Evolutionary conservation across 2,888 invertebrate genomes (phyloP).

Genomic region (Cyrtodaria siliqua): DNA sequence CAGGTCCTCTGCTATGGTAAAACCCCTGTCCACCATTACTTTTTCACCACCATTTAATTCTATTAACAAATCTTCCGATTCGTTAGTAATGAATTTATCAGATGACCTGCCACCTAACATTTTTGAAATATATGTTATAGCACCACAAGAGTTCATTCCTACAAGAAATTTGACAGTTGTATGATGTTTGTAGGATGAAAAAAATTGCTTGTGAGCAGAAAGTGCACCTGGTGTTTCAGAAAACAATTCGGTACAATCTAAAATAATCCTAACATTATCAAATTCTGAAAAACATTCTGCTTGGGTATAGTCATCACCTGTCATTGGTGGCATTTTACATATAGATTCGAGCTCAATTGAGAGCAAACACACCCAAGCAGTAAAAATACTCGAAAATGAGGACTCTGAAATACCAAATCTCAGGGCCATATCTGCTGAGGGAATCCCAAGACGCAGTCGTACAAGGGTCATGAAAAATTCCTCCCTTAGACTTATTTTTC

Average conservation of each 20-base stretch:
- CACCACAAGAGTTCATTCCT: conserved; percentile 49
- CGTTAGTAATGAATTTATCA: conserved; percentile 46
- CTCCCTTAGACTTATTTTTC: conserved; percentile 11
- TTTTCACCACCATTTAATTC: conserved; percentile 38
- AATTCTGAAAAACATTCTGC: no score
- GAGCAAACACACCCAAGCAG: no score
- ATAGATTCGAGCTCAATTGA: no score
- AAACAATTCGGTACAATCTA: conserved; percentile 43
- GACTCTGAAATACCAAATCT: conserved; percentile 22
- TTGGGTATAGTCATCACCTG: no score
- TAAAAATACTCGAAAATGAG: no score
- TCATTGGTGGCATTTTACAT: no score
- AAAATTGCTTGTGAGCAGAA: conserved; percentile 34
- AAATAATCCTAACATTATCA: no score
- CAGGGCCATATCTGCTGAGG: conserved; percentile 14
- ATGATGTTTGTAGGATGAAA: conserved; percentile 47
- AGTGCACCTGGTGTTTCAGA: conserved; percentile 35
- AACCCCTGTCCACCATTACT: conserved; percentile 53
- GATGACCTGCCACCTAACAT: conserved; percentile 47
- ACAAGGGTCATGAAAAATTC: conserved; percentile 41
- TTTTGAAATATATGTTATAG: conserved; percentile 46
- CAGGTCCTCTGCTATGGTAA: conserved; percentile 34
- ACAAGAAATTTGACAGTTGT: conserved; percentile 50
- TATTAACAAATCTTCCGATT: conserved; percentile 21
- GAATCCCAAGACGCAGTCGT: conserved; percentile 23